Percentiles rank a stretch among this genome's conserved stretches.
Evolutionary conservation across 2,113 vertebrate species (phyloP).

Genomic region (Piprites chloris): DNA sequence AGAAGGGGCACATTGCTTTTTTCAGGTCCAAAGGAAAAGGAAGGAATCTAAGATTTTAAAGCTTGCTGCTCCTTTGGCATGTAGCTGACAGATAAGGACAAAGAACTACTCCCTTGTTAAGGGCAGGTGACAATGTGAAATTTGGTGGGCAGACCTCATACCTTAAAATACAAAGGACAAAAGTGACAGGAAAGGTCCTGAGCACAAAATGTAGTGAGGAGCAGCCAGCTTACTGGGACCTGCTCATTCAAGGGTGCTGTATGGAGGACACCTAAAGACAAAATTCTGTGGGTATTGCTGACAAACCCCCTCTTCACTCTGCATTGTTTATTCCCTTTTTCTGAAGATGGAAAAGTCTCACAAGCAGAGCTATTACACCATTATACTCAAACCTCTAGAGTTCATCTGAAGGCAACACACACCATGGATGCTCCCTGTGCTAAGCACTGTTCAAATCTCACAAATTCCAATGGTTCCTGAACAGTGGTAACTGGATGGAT

Average conservation of each 20-base stretch:
- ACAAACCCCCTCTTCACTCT: not conserved
- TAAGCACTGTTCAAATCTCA: not conserved
- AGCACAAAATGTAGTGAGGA: not conserved
- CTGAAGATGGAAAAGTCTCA: not conserved
- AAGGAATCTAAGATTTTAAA: not conserved
- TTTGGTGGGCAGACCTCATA: not conserved
- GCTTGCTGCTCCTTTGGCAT: not conserved
- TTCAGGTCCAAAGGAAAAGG: not conserved
- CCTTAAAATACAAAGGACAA: not conserved
- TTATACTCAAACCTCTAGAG: not conserved
- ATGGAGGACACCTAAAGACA: not conserved
- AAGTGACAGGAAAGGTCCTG: not conserved
- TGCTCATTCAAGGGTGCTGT: not conserved
- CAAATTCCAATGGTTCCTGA: not conserved
- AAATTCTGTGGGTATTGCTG: not conserved
- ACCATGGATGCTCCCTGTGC: not conserved
- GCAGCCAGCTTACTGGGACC: not conserved
- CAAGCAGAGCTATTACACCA: not conserved
- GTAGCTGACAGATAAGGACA: not conserved
- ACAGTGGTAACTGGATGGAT: not conserved
- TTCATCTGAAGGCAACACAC: not conserved
- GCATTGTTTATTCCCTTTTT: not conserved
- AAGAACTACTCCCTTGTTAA: not conserved
- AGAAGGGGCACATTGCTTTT: not conserved
- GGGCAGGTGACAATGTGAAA: not conserved